Evolutionary conservation across 2,888 invertebrate species (phyloP).

Genomic region (Mesorhabditis sp.): DNA sequence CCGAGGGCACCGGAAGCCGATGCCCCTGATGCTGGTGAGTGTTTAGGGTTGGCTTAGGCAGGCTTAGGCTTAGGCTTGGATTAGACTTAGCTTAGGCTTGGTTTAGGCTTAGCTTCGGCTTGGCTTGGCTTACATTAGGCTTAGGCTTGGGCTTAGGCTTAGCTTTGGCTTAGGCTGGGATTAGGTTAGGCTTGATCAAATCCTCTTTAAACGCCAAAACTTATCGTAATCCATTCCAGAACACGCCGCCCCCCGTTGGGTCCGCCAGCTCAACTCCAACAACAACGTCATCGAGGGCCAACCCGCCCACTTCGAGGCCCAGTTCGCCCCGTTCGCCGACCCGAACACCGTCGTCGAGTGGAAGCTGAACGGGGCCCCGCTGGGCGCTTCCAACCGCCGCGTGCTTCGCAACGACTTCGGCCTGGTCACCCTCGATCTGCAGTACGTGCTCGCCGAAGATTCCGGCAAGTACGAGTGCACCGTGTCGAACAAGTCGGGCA

Average conservation of each 20-base stretch:
- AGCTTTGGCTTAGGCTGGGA: too few relatives aligned
- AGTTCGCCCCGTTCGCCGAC: constrained; percentile 65
- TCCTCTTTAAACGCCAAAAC: constrained; percentile 30
- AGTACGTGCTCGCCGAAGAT: constrained; percentile 81
- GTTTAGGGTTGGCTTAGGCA: too few relatives aligned
- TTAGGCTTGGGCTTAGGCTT: too few relatives aligned
- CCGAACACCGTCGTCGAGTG: constrained; percentile 48
- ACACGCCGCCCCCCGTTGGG: constrained; percentile 75
- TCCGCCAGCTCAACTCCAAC: constrained; percentile 32
- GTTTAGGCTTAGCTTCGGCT: too few relatives aligned
- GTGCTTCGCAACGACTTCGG: constrained; percentile 79
- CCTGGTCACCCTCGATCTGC: constrained; percentile 82
- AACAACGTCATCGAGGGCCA: constrained; percentile 69
- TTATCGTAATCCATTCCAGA: neutral
- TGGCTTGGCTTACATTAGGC: too few relatives aligned
- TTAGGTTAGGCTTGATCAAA: too few relatives aligned
- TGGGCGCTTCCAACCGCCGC: constrained; percentile 65
- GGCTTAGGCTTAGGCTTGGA: too few relatives aligned
- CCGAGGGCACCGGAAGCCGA: constrained; percentile 28
- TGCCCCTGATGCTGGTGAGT: too few relatives aligned
- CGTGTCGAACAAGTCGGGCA: neutral
- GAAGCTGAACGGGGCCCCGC: constrained; percentile 77
- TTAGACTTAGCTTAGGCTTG: too few relatives aligned
- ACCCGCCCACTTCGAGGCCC: constrained; percentile 87
- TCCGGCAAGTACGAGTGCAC: neutral